Percentiles rank a stretch among this genome's conserved stretches.
Conservation (phyloP, 2,797 vertebrate species). For the Betta splendens region DNA sequence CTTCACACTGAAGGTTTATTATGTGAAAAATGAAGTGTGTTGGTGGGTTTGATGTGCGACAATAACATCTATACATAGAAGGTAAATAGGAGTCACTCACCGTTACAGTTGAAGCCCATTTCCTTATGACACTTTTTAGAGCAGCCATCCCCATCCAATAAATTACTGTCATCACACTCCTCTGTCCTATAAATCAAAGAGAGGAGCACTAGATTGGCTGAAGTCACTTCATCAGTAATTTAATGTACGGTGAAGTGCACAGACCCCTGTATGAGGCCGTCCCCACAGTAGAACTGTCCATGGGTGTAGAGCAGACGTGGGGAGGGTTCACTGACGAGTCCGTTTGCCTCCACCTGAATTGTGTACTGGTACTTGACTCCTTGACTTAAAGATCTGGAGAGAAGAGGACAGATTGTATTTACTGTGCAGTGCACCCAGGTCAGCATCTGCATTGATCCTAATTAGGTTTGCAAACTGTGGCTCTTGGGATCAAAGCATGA, state of each 20-base stretch:
- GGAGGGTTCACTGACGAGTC: constrained; percentile 84
- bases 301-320: constrained; percentile 85
- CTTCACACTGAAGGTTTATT: constrained; percentile 39
- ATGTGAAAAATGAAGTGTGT: constrained; percentile 8
- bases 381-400: constrained; percentile 82
- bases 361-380: constrained; percentile 88
- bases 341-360: constrained; percentile 84
- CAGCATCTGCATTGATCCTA: constrained; percentile 4
- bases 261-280: constrained; percentile 86
- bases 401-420: constrained; percentile 14
- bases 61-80: not conserved
- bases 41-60: constrained; percentile 12
- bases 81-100: constrained; percentile 81
- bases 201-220: constrained; percentile 25
- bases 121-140: constrained; percentile 89
- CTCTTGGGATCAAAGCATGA: constrained; percentile 9
- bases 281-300: constrained; percentile 89
- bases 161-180: constrained; percentile 91
- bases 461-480: constrained; percentile 5
- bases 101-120: constrained; percentile 86
- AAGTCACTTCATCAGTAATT: too few relatives aligned
- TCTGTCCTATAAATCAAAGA: constrained; percentile 81
- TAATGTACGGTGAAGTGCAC: constrained; percentile 32
- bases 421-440: not conserved
- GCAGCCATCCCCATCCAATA: constrained; percentile 93